Percentiles rank a stretch among this genome's conserved stretches.
Evolutionary conservation across 2,888 invertebrate genomes (phyloP).

Genomic region (Drosophila ustulata): DNA sequence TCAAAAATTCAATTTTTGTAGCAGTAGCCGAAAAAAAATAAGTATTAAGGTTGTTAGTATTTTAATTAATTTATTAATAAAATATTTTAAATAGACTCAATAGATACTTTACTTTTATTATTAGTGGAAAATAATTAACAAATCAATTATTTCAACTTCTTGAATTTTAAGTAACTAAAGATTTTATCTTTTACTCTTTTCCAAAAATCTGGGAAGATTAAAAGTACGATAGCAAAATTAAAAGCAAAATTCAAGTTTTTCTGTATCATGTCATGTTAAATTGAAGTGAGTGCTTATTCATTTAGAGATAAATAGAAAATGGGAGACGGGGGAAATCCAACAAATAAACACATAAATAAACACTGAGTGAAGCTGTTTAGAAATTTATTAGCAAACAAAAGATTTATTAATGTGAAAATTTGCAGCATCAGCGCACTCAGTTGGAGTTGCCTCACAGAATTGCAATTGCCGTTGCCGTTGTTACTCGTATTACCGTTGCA

Average conservation of each 20-base stretch:
- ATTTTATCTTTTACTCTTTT: too few relatives aligned
- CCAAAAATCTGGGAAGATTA: too few relatives aligned
- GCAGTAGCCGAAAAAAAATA: too few relatives aligned
- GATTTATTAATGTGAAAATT: conserved; percentile 75
- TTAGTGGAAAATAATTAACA: too few relatives aligned
- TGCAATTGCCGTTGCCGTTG: conserved; percentile 26
- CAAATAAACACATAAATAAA: conserved; percentile 39
- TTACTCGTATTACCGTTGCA: conserved; percentile 12
- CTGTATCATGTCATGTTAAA: conserved; percentile 7
- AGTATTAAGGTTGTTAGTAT: too few relatives aligned
- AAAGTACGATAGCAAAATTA: not conserved
- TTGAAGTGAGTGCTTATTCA: not conserved
- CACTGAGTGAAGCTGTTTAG: conserved; percentile 42
- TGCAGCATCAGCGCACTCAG: conserved; percentile 67
- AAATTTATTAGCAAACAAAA: conserved; percentile 74
- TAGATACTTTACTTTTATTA: too few relatives aligned
- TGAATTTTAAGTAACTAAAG: too few relatives aligned
- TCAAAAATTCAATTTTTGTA: not conserved
- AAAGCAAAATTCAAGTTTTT: not conserved
- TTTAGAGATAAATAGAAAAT: not conserved
- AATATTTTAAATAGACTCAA: too few relatives aligned
- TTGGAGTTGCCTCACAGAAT: conserved; percentile 30
- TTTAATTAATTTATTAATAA: too few relatives aligned
- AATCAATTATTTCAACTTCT: too few relatives aligned
- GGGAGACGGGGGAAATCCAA: conserved; percentile 9